Evolutionary conservation across 2,113 vertebrate species (phyloP), one percentile per base, ranked within the genome.

Genomic region (Saguinus imperator): DNA sequence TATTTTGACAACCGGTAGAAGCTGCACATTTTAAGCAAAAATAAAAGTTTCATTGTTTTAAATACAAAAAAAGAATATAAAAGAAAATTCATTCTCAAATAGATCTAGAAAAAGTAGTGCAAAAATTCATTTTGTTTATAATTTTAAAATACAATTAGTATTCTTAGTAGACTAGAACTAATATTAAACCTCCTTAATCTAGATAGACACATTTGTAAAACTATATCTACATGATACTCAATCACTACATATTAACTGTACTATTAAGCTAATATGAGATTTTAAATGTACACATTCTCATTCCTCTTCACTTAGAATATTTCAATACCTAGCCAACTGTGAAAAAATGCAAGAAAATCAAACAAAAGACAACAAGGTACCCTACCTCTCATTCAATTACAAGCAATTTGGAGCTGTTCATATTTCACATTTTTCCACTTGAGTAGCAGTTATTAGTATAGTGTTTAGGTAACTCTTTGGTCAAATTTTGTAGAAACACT

Each of bases 401-500:
- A 80, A 87, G 37, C 12, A 58, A 68, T 79, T 75, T 55, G 58
- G 37, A 86, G 29, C 35, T 89, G 27, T 52, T 96, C 27, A 6
- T 77, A 43, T 57, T 80, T 93, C 68, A 94, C 75, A 66, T 27
- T 94, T 89, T 93, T 40, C 20, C 37, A 94, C 37, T 89, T 48
- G 5, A 93, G 5, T 55, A 57, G 14, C 75, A 52, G 40, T 89
- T 82, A 83, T 1, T 76, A 89, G 29, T 93, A 91, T 10, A 95
- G 77, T 32, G 94, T 75, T 48, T 79, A 61, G 87, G 77, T 94
- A 88, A 97, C 3, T 14, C 0, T 97, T 84, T 97, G 10, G 27
- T 94, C 14, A 68, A 70, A 94, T 16, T 93, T 98, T 96, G 72
- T 89, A 91, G 50, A 73, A 96, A 58, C 58, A 43, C 14, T 91